phyloP scores from a whole-genome alignment of 2,113 vertebrate species.

The Seriola rivoliana region DNA sequence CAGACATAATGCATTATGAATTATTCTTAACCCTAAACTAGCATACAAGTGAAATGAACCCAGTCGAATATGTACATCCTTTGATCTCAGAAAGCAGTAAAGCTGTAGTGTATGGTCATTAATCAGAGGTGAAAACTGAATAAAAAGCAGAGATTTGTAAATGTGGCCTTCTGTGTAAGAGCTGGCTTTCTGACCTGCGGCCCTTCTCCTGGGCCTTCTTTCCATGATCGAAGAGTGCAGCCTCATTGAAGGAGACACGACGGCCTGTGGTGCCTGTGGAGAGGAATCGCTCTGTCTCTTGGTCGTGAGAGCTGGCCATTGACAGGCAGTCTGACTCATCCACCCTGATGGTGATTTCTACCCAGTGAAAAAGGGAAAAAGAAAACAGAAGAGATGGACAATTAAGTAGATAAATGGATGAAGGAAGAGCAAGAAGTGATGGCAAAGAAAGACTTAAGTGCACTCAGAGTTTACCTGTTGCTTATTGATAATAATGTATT shows the following conservation, averaged over 20 bases:
- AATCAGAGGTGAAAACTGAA: not conserved
- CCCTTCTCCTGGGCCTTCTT: slow-evolving; percentile 95
- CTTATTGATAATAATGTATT: not conserved
- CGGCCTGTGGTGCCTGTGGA: slow-evolving; percentile 90
- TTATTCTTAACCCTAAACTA: slow-evolving; percentile 34
- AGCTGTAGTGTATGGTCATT: not conserved
- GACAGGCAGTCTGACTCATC: slow-evolving; percentile 93
- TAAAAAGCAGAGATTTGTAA: not conserved
- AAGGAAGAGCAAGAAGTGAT: not conserved
- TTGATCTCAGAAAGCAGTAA: slow-evolving; percentile 6
- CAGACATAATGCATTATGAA: slow-evolving; percentile 37
- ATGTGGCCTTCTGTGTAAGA: not conserved
- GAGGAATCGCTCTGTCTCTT: slow-evolving; percentile 93
- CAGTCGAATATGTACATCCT: slow-evolving; percentile 24
- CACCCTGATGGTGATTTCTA: slow-evolving; percentile 92
- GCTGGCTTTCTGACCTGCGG: slow-evolving; percentile 87
- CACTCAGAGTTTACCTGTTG: not conserved
- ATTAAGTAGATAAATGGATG: not conserved
- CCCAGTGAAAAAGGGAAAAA: slow-evolving; percentile 8
- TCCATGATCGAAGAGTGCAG: slow-evolving; percentile 93
- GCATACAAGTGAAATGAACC: not conserved
- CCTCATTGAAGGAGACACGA: slow-evolving; percentile 97
- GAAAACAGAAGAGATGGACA: slow-evolving; percentile 11
- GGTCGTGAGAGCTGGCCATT: slow-evolving; percentile 87
- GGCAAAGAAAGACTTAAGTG: not conserved